Percentiles rank a stretch among this genome's conserved stretches.
Conservation (phyloP, 2,888 invertebrate genomes). For the Nymphalis urticae region DNA sequence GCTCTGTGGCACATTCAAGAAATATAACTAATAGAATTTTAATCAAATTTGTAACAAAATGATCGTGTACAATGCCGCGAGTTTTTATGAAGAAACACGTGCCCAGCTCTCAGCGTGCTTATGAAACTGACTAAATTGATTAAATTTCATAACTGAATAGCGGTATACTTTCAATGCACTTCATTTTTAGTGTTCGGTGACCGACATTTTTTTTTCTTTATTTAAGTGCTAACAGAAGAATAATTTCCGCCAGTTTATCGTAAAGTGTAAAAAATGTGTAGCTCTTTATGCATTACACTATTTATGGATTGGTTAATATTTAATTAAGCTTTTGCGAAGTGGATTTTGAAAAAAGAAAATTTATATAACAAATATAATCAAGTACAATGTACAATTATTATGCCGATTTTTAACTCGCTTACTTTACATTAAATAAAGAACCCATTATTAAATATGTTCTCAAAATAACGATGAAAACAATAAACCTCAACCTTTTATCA, state of each 20-base stretch:
- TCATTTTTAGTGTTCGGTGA: conserved; percentile 33
- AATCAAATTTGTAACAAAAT: conserved; percentile 73
- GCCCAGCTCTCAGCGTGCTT: conserved; percentile 55
- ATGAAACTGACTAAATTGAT: conserved; percentile 69
- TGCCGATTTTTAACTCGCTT: no score
- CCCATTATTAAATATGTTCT: neutral
- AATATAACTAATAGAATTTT: conserved; percentile 66
- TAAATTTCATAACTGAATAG: conserved; percentile 62
- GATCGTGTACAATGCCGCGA: conserved; percentile 56
- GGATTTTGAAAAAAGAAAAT: no score
- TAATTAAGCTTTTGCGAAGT: no score
- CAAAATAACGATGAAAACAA: conserved; percentile 23
- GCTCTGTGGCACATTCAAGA: conserved; percentile 44
- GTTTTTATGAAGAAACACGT: conserved; percentile 64
- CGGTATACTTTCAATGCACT: conserved; percentile 48
- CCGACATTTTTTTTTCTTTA: conserved; percentile 32
- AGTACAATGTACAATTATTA: no score
- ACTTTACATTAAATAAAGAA: no score
- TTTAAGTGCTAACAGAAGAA: conserved; percentile 5
- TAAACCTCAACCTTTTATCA: conserved; percentile 27
- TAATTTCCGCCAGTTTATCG: neutral
- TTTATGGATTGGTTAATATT: no score
- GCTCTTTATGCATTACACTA: no score
- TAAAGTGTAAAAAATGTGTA: no score
- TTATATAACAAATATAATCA: no score